Conservation (phyloP, 2,113 vertebrate species). For the Corynorhinus townsendii region DNA sequence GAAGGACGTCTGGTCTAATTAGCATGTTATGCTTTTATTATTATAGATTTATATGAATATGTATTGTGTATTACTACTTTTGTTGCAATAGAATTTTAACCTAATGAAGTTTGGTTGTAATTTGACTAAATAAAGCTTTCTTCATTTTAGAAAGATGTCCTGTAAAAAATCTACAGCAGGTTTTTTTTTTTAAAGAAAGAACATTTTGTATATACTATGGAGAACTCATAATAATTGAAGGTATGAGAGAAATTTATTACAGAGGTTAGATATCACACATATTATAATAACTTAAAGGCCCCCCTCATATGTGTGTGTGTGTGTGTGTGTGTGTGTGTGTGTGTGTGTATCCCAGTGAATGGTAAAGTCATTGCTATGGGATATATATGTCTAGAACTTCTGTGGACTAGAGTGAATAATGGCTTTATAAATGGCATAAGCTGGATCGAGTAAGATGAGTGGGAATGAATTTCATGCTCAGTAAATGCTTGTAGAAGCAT, state of each 20-base stretch:
- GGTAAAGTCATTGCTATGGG: background rate
- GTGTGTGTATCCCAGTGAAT: background rate
- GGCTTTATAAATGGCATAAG: background rate
- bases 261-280: background rate
- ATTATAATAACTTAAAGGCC: background rate
- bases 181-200: background rate
- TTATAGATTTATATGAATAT: background rate
- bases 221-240: background rate
- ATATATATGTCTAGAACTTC: background rate
- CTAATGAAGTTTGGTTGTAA: background rate
- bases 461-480: background rate
- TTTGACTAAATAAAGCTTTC: background rate
- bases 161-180: background rate
- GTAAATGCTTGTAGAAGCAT: background rate
- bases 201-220: background rate
- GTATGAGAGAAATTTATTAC: background rate
- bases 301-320: background rate
- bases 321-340: no score
- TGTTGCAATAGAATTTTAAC: background rate
- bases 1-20: no score
- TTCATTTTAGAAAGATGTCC: background rate
- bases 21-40: no score
- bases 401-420: background rate
- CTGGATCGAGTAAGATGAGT: background rate
- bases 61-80: background rate